Evolutionary conservation across 1,140 invertebrate genomes (phyloP).

Genomic region (Helicoverpa zea): DNA sequence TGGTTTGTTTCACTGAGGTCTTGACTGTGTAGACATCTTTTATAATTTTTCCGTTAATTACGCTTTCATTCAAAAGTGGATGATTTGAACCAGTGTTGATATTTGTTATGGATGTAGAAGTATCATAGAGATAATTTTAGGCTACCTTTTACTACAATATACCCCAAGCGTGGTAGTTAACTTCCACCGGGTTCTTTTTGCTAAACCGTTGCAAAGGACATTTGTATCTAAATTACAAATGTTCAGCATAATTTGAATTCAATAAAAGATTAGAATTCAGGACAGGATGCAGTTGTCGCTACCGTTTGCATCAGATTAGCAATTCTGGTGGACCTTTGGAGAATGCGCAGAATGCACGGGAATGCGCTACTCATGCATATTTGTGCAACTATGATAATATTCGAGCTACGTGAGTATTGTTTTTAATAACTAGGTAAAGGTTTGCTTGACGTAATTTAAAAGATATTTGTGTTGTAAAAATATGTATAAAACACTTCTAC

Average conservation of each 20-base stretch:
- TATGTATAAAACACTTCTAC: too few relatives aligned
- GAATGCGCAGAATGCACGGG: not conserved
- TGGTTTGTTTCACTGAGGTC: too few relatives aligned
- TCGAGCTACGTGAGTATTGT: not conserved
- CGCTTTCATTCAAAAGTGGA: too few relatives aligned
- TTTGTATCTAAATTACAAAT: not conserved
- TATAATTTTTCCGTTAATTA: too few relatives aligned
- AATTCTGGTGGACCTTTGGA: not conserved
- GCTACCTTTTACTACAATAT: too few relatives aligned
- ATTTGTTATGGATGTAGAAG: too few relatives aligned
- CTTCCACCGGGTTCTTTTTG: too few relatives aligned
- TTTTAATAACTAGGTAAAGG: not conserved
- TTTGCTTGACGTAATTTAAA: not conserved
- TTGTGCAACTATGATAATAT: not conserved
- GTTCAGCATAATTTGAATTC: not conserved
- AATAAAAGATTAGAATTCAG: not conserved
- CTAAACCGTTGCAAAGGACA: too few relatives aligned
- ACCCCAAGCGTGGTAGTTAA: too few relatives aligned
- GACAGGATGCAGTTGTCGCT: not conserved
- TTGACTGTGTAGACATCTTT: too few relatives aligned
- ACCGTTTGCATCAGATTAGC: conserved; percentile 26
- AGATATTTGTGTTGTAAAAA: not conserved
- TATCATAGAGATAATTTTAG: too few relatives aligned
- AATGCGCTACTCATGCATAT: not conserved
- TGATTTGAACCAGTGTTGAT: too few relatives aligned